Conservation (phyloP, 2,797 vertebrate species). For the Acanthurus leucopareius region DNA sequence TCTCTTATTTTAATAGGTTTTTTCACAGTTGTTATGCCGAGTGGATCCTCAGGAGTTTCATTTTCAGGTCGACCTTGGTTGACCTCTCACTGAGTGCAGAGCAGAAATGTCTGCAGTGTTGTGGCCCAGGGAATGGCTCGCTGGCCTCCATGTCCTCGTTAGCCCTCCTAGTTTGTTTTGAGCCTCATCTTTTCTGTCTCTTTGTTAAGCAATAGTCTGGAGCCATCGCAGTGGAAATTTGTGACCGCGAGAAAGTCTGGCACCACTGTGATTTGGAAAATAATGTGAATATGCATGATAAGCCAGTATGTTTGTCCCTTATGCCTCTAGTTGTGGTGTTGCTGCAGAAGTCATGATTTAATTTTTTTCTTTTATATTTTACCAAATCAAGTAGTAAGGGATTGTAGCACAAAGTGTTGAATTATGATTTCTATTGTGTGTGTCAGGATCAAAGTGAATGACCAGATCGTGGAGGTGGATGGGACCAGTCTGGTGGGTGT, state of each 20-base stretch:
- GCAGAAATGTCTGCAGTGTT: conserved; percentile 41
- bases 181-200: conserved; percentile 72
- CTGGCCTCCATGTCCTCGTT: conserved; percentile 52
- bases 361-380: neutral
- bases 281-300: conserved; percentile 35
- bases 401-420: neutral
- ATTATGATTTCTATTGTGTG: conserved; percentile 16
- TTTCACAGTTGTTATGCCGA: conserved; percentile 1
- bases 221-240: conserved; percentile 28
- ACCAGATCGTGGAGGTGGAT: conserved; percentile 99
- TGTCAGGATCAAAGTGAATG: conserved; percentile 95
- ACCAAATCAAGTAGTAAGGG: neutral
- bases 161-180: conserved; percentile 50
- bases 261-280: conserved; percentile 37
- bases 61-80: conserved; percentile 35
- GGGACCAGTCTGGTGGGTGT: conserved; percentile 98
- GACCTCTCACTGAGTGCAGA: conserved; percentile 42
- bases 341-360: neutral
- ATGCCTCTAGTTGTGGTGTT: conserved; percentile 5
- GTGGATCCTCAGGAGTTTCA: conserved; percentile 27
- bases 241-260: conserved; percentile 31
- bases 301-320: conserved; percentile 24
- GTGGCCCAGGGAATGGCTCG: conserved; percentile 50
- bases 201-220: conserved; percentile 41
- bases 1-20: conserved; percentile 19